phyloP scores from a whole-genome alignment of 1,140 invertebrate species.

The Bombus impatiens region DNA sequence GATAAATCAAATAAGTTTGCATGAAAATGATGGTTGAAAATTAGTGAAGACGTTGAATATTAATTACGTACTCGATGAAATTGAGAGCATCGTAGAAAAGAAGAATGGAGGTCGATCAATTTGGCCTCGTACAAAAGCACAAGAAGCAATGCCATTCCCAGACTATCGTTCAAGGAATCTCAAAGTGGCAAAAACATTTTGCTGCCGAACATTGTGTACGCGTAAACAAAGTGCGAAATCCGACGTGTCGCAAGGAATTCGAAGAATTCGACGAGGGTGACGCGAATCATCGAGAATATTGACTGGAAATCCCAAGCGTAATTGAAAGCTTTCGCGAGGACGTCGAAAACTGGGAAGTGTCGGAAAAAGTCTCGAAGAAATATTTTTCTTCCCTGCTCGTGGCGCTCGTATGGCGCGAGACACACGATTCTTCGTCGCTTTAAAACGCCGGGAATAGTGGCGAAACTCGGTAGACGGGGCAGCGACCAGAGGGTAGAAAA shows the following conservation, averaged over 20 bases:
- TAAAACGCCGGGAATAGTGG: constrained; percentile 43
- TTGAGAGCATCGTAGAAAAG: too few species aligned
- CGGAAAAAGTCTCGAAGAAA: constrained; percentile 39
- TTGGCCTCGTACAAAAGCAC: too few species aligned
- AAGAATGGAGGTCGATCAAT: too few species aligned
- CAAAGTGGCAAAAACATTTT: too few species aligned
- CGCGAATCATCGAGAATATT: not conserved
- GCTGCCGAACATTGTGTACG: too few species aligned
- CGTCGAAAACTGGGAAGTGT: constrained; percentile 27
- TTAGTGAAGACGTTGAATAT: too few species aligned
- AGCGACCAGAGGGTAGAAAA: not conserved
- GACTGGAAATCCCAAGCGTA: constrained; percentile 16
- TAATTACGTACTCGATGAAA: too few species aligned
- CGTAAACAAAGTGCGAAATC: not conserved
- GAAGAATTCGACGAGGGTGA: not conserved
- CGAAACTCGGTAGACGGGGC: constrained; percentile 25
- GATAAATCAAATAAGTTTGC: too few species aligned
- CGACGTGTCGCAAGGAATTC: not conserved
- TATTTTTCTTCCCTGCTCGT: constrained; percentile 32
- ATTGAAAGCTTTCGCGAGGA: constrained; percentile 23
- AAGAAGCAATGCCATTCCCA: too few species aligned
- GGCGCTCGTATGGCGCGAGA: constrained; percentile 8
- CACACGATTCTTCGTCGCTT: constrained; percentile 47
- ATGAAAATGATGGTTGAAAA: too few species aligned
- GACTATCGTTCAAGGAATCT: too few species aligned